These are phyloP conservation scores for Xiphorhynchus elegans DNA, from an alignment of 2,113 vertebrate species.

Conservation along the genomic window DNA sequence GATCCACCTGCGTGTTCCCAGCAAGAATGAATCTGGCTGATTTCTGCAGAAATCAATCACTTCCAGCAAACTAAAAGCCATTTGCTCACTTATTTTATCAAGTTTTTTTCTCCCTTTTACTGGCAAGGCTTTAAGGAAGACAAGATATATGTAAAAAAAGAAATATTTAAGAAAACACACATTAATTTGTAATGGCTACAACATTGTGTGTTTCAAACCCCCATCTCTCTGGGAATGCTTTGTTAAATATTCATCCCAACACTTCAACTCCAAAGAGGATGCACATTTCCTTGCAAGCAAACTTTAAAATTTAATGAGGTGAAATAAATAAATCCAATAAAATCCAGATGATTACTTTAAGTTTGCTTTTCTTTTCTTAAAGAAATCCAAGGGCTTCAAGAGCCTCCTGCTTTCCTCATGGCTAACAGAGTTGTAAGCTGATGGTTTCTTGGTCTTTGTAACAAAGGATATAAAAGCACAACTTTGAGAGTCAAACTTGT, in stretches of 20 bases:
- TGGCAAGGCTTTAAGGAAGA: not conserved
- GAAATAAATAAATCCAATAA: not conserved
- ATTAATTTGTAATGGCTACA: not conserved
- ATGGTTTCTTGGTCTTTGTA: not conserved
- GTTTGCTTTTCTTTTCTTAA: not conserved
- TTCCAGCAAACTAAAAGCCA: not conserved
- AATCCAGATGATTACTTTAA: not conserved
- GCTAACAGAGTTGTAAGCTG: slow-evolving; percentile 6
- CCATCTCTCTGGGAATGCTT: not conserved
- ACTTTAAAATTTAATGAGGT: not conserved
- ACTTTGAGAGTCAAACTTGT: not conserved
- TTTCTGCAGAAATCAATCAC: not conserved
- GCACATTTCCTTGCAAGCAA: not conserved
- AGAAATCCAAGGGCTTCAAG: not conserved
- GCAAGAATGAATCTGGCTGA: not conserved
- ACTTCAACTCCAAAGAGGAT: not conserved
- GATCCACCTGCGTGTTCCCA: not conserved
- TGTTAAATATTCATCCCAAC: not conserved
- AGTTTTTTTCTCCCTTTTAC: not conserved
- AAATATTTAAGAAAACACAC: not conserved
- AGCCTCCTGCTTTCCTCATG: not conserved
- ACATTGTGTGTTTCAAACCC: not conserved
- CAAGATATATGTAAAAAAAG: not conserved
- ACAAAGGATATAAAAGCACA: slow-evolving; percentile 44
- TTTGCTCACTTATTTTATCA: not conserved